Percentiles rank a stretch among this genome's conserved stretches.
These are phyloP conservation scores for Prionace glauca DNA, from an alignment of 2,797 vertebrate species.

Conservation along the genomic window DNA sequence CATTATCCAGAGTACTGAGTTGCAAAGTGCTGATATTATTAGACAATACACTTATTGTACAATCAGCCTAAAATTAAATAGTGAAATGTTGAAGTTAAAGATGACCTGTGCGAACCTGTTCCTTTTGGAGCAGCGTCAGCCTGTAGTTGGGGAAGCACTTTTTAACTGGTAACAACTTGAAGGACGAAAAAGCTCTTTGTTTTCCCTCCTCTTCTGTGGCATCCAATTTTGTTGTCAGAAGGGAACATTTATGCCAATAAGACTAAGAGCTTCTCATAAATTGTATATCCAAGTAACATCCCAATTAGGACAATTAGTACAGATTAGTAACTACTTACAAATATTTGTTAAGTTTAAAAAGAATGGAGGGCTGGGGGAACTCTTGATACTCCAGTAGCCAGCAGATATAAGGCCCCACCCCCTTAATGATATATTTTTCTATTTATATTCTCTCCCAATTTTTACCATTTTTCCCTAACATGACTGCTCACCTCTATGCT, in stretches of 20 bases:
- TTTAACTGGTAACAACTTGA: conserved; percentile 36
- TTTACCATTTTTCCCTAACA: conserved; percentile 34
- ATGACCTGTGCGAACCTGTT: conserved; percentile 23
- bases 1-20: conserved; percentile 37
- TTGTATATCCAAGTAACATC: conserved; percentile 24
- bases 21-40: conserved; percentile 32
- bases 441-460: conserved; percentile 38
- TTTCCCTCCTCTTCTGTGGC: conserved; percentile 8
- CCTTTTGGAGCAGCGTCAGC: conserved; percentile 27
- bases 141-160: conserved; percentile 33
- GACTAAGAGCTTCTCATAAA: conserved; percentile 29
- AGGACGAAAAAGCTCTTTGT: conserved; percentile 31
- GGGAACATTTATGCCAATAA: conserved; percentile 18
- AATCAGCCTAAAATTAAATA: conserved; percentile 33
- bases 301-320: conserved; percentile 27
- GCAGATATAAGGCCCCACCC: conserved; percentile 22
- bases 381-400: conserved; percentile 31
- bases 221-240: conserved; percentile 16
- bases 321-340: conserved; percentile 24
- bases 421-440: conserved; percentile 38
- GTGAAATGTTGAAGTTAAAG: not conserved
- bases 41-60: conserved; percentile 13
- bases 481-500: conserved; percentile 13
- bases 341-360: conserved; percentile 24
- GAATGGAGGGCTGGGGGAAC: conserved; percentile 4